Percentiles rank a stretch among this genome's conserved stretches.
Conservation (phyloP, 2,113 vertebrate species). For the Pongo abelii region DNA sequence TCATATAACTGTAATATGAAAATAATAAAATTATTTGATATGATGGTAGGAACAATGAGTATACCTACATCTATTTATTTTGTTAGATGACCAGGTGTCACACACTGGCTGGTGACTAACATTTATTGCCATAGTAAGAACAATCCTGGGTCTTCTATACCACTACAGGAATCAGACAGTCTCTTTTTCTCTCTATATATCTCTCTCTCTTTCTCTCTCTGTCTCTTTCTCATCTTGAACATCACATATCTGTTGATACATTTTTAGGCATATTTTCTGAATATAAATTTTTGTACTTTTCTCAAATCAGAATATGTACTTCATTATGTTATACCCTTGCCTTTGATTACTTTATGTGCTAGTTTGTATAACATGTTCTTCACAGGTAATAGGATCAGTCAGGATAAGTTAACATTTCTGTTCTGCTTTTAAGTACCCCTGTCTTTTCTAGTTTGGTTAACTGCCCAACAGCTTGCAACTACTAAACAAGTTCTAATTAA, state of each 20-base stretch:
- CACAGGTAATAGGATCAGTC: neutral
- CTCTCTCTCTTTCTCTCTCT: neutral
- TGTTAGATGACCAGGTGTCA: neutral
- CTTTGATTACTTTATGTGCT: neutral
- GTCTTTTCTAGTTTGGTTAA: constrained; percentile 49
- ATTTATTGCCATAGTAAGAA: neutral
- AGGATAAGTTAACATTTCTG: neutral
- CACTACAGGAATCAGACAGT: neutral
- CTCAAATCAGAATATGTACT: neutral
- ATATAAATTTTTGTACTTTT: neutral
- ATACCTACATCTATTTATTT: neutral
- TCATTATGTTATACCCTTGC: neutral
- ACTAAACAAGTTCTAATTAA: constrained; percentile 54
- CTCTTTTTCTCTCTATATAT: neutral
- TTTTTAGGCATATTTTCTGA: neutral
- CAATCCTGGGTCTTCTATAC: neutral
- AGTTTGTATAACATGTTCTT: neutral
- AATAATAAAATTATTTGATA: neutral
- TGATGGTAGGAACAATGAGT: neutral
- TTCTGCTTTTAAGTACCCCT: neutral
- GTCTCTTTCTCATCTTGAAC: neutral
- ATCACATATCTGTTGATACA: neutral
- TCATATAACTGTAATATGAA: neutral
- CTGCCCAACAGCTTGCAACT: constrained; percentile 10
- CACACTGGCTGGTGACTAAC: neutral